A percentile compares a stretch with the other conserved stretches of the same genome.
Evolutionary conservation across 2,888 invertebrate genomes (phyloP).

Genomic region (Trypoxylon attenuatum): DNA sequence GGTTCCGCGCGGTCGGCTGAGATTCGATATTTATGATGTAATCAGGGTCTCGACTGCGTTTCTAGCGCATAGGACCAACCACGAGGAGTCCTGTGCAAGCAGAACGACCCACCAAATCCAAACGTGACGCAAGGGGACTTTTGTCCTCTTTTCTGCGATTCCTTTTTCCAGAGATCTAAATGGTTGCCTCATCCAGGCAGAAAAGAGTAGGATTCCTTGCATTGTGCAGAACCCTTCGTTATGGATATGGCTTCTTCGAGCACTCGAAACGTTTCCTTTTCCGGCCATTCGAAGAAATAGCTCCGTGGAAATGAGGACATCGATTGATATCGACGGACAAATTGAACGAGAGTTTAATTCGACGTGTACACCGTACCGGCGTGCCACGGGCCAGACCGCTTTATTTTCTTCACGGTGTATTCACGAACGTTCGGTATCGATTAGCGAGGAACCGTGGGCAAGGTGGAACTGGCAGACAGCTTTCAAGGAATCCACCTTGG

Average conservation of each 20-base stretch:
- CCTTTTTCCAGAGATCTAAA: constrained; percentile 23
- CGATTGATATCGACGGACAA: not conserved
- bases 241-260: constrained; percentile 24
- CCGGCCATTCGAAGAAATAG: not conserved
- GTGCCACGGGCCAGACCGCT: not conserved
- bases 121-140: constrained; percentile 40
- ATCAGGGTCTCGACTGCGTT: constrained; percentile 57
- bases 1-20: constrained; percentile 66
- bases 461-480: not conserved
- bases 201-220: constrained; percentile 36
- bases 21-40: constrained; percentile 72
- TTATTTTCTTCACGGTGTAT: constrained; percentile 4
- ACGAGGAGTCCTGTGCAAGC: constrained; percentile 33
- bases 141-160: constrained; percentile 18
- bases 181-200: constrained; percentile 27
- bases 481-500: not conserved
- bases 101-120: constrained; percentile 27
- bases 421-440: constrained; percentile 7
- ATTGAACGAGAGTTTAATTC: constrained; percentile 19
- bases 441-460: no score
- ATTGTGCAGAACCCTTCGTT: constrained; percentile 34
- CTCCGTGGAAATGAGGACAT: not conserved
- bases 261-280: constrained; percentile 31
- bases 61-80: no score
- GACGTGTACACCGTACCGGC: not conserved